These are phyloP conservation scores for Poeciliopsis presidionis DNA, from an alignment of 2,797 vertebrate genomes.

Conservation along the genomic window DNA sequence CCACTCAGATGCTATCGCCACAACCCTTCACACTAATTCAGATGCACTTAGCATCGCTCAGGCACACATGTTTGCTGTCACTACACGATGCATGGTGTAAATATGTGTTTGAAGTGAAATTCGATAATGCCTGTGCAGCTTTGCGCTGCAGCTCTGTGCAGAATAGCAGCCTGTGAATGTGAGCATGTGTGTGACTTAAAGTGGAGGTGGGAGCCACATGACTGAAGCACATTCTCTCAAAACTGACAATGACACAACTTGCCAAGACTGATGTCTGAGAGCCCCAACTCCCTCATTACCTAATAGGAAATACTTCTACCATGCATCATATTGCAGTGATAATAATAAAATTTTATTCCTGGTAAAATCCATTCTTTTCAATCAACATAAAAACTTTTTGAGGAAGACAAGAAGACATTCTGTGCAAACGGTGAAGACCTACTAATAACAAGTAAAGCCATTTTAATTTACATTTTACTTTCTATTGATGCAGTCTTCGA, in stretches of 20 bases:
- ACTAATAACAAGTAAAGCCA: constrained; percentile 18
- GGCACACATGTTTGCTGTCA: constrained; percentile 72
- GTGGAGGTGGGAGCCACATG: constrained; percentile 57
- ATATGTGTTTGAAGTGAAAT: constrained; percentile 77
- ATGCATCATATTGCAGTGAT: constrained; percentile 48
- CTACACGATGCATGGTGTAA: constrained; percentile 71
- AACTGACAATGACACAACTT: constrained; percentile 69
- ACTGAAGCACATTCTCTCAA: constrained; percentile 64
- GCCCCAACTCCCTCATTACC: constrained; percentile 23
- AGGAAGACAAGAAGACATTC: background rate
- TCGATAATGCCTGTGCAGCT: constrained; percentile 64
- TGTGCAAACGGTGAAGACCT: constrained; percentile 7
- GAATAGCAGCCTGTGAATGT: constrained; percentile 43
- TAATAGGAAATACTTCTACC: constrained; percentile 26
- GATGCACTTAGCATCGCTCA: constrained; percentile 68
- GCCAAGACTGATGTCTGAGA: constrained; percentile 70
- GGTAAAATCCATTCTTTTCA: constrained; percentile 29
- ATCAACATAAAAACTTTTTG: constrained; percentile 18
- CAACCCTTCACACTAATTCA: constrained; percentile 71
- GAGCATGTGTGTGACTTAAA: constrained; percentile 17
- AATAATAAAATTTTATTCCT: constrained; percentile 35
- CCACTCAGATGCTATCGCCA: constrained; percentile 70
- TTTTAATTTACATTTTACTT: constrained; percentile 24
- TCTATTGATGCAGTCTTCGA: background rate
- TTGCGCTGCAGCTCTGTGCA: constrained; percentile 40